phyloP scores from a whole-genome alignment of 1,140 invertebrate genomes.

The Grapholita molesta region DNA sequence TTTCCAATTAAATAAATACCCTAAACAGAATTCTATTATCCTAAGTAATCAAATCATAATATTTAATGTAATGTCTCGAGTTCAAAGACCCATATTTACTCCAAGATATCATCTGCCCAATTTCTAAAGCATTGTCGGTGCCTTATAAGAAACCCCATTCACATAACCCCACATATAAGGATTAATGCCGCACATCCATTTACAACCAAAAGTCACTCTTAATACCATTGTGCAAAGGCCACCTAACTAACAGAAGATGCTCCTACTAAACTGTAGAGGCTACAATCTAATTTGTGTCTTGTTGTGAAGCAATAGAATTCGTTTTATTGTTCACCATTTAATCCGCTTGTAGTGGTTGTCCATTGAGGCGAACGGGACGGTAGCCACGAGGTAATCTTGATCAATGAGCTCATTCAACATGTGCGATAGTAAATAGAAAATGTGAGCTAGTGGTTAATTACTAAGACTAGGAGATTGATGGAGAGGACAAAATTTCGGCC shows the following conservation, averaged over 20 bases:
- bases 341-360: background rate
- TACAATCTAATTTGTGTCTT: background rate
- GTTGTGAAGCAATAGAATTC: background rate
- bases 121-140: slow-evolving; percentile 3
- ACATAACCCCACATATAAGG: background rate
- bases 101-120: slow-evolving; percentile 11
- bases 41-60: background rate
- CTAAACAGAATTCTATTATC: background rate
- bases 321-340: background rate
- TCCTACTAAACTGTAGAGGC: background rate
- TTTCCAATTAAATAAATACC: background rate
- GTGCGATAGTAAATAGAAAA: slow-evolving; percentile 3
- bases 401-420: slow-evolving; percentile 16
- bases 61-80: background rate
- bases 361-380: background rate
- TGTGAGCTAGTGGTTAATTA: background rate
- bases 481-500: background rate
- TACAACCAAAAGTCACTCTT: slow-evolving; percentile 13
- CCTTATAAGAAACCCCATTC: slow-evolving; percentile 7
- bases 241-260: background rate
- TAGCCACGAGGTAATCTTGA: slow-evolving; percentile 3
- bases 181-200: background rate
- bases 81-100: background rate
- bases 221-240: background rate
- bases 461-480: background rate